phyloP scores from a whole-genome alignment of 2,797 vertebrate genomes.

The Tenualosa ilisha region DNA sequence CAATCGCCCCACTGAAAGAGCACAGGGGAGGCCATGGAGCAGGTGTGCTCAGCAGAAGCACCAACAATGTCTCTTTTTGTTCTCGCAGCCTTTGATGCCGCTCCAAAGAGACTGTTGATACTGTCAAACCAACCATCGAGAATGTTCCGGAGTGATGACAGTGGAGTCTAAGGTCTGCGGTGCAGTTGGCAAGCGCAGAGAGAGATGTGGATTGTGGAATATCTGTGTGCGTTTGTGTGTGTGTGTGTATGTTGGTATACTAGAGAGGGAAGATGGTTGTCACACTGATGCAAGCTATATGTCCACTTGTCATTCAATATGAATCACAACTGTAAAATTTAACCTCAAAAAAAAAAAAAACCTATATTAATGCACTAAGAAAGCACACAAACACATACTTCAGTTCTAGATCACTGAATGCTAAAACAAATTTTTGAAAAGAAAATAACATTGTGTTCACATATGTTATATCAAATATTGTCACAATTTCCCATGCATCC shows the following conservation, averaged over 20 bases:
- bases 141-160: constrained; percentile 28
- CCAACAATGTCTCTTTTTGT: constrained; percentile 50
- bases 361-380: background rate
- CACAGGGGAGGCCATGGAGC: constrained; percentile 34
- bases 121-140: constrained; percentile 37
- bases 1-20: constrained; percentile 32
- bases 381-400: background rate
- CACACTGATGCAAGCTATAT: background rate
- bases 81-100: constrained; percentile 45
- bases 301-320: constrained; percentile 19
- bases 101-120: constrained; percentile 33
- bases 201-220: background rate
- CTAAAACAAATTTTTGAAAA: background rate
- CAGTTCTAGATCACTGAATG: background rate
- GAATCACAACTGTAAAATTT: background rate
- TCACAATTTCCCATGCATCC: too few relatives aligned
- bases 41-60: constrained; percentile 42
- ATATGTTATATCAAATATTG: too few relatives aligned
- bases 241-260: background rate
- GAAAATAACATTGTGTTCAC: too few relatives aligned
- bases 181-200: constrained; percentile 25
- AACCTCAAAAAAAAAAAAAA: background rate
- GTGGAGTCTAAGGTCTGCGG: constrained; percentile 35
- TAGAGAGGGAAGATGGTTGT: background rate
- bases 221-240: background rate